phyloP scores from a whole-genome alignment of 2,888 invertebrate species.

The Netelia melanura region DNA sequence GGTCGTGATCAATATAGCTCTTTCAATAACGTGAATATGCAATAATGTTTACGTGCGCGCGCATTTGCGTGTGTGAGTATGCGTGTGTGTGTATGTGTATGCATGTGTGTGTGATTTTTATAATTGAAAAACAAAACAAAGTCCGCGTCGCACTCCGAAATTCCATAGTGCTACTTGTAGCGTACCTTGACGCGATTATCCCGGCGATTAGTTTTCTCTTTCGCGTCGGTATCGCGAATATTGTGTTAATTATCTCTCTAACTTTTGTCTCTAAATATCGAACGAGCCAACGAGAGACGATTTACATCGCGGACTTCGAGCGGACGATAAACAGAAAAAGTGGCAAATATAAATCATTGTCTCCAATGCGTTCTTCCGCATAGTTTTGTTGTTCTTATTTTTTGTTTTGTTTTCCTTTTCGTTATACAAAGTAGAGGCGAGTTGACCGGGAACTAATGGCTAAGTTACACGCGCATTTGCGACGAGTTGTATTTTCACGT shows the following conservation, averaged over 20 bases:
- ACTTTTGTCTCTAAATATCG: background rate
- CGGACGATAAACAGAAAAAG: background rate
- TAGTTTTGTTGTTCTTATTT: background rate
- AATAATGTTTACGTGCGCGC: conserved; percentile 53
- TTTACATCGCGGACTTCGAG: background rate
- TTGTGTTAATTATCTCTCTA: conserved; percentile 18
- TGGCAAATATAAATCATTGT: background rate
- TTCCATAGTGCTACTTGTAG: conserved; percentile 70
- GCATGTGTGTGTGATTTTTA: conserved; percentile 50
- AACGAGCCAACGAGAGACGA: background rate
- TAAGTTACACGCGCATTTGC: background rate
- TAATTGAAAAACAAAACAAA: conserved; percentile 41
- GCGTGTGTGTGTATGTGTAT: conserved; percentile 45
- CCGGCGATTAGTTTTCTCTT: conserved; percentile 33
- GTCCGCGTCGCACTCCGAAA: conserved; percentile 63
- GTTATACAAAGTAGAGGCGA: background rate
- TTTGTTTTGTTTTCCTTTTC: background rate
- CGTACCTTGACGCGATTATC: conserved; percentile 69
- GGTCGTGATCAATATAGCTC: conserved; percentile 58
- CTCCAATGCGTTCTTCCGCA: background rate
- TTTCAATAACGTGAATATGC: conserved; percentile 63
- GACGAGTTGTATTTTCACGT: conserved; percentile 1
- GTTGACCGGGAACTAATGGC: background rate
- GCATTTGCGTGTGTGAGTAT: conserved; percentile 32
- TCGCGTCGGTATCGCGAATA: conserved; percentile 40